Conservation (phyloP, 1,140 invertebrate genomes). For the Lasaia peninsularis region DNA sequence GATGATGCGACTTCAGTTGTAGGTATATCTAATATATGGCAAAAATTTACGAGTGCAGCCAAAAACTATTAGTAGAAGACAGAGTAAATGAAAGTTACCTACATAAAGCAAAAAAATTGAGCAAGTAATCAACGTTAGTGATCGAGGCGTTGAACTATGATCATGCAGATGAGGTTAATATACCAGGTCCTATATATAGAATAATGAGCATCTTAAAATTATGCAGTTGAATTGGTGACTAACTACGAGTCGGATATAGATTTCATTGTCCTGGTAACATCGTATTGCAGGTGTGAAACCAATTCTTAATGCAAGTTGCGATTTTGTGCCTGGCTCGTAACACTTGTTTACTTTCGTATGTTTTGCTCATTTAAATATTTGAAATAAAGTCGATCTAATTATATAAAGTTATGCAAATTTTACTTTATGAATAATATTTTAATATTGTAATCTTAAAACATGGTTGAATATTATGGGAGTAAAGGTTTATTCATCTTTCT, state of each 20-base stretch:
- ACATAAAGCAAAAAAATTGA: no score
- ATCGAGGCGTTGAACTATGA: slow-evolving; percentile 45
- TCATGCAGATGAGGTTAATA: slow-evolving; percentile 46
- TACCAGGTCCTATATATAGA: slow-evolving; percentile 43
- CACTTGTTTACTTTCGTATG: not conserved
- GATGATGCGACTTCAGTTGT: no score
- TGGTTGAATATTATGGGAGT: slow-evolving; percentile 29
- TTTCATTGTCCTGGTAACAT: not conserved
- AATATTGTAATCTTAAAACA: slow-evolving; percentile 15
- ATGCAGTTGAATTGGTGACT: slow-evolving; percentile 15
- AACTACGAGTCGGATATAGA: slow-evolving; percentile 4
- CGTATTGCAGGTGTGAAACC: slow-evolving; percentile 12
- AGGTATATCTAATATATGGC: no score
- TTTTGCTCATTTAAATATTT: slow-evolving; percentile 7
- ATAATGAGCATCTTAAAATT: slow-evolving; percentile 42
- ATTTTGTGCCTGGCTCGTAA: slow-evolving; percentile 45
- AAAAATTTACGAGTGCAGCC: no score
- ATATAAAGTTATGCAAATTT: slow-evolving; percentile 24
- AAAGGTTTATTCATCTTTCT: slow-evolving; percentile 24
- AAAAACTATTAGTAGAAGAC: no score
- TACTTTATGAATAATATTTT: slow-evolving; percentile 19
- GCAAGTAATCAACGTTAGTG: slow-evolving; percentile 29
- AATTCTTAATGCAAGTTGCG: slow-evolving; percentile 19
- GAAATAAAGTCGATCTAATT: slow-evolving; percentile 26
- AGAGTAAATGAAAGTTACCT: no score